Base-by-base conservation (phyloP, 2,888 invertebrate genomes). In the Pachydiplax longipennis region DNA sequence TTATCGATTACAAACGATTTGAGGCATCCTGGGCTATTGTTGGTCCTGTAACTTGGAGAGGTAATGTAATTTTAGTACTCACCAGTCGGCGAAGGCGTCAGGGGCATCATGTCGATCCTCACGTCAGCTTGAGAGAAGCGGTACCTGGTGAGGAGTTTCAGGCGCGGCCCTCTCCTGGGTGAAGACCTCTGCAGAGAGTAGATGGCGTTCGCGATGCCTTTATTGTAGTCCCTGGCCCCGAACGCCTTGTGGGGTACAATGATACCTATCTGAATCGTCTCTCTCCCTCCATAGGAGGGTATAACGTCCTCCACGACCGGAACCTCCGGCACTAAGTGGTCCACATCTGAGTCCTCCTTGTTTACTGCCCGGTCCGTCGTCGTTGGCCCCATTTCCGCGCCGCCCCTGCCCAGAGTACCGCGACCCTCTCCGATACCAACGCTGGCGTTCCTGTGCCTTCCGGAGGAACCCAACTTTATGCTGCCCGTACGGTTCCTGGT, bases 161-260 rank as follows among this genome's bases (percentile, higher is more conserved):
- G 37, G 37, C 87, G 31, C 37, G 65, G 87, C 10, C 87, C 87
- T 31, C 48, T 65, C 37, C 87, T 61, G 37, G 87, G 61, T 2
- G 87, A 87, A 58, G 87, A n/a, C 10, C 65, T 58, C 18, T 65
- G 87, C 22, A 87, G 61, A n/a, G 61, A 37, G 12, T 87, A 61
- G 12, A 87, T 61, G 22, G 87, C 87, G 40, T 65, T 87, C n/a
- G 87, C 87, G 35, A 87, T 87, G 35, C 87, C 87, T 22, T 61
- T 58, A 35, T 87, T 87, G 87, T 87, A 87, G 37, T 87, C 87
- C 15, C 87, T 35, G 35, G 37, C 87, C 10, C 65, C 87, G 65
- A 87, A 87, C 61, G 87, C 37, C 87, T 87, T 87, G 61, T 87
- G 87, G n/a, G 87, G 87, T 3, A 87, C 87, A 35, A 87, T 65